Evolutionary conservation across 2,113 vertebrate species (phyloP).

Genomic region (Vidua chalybeata): DNA sequence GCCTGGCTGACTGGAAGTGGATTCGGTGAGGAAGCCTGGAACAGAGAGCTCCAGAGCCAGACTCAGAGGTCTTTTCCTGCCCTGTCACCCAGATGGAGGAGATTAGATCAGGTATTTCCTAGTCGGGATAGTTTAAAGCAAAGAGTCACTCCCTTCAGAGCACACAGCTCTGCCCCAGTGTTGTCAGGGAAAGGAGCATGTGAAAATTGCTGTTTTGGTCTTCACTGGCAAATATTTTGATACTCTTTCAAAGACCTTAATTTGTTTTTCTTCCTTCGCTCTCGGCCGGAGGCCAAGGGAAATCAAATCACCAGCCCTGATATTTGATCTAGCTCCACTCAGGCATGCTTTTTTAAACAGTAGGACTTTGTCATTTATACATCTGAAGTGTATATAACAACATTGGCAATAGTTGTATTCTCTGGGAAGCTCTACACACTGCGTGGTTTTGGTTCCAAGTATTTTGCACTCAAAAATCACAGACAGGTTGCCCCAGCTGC

Average conservation of each 20-base stretch:
- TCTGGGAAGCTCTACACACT: neutral
- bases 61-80: neutral
- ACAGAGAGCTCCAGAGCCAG: neutral
- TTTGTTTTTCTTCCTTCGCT: constrained; percentile 33
- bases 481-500: constrained; percentile 30
- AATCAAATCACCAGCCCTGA: constrained; percentile 8
- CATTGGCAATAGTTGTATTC: neutral
- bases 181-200: neutral
- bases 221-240: constrained; percentile 15
- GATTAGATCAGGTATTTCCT: neutral
- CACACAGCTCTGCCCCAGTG: neutral
- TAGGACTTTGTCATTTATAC: neutral
- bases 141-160: neutral
- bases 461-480: neutral
- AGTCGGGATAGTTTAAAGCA: neutral
- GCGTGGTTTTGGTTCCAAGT: neutral
- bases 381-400: neutral
- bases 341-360: neutral
- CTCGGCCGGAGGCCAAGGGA: constrained; percentile 9
- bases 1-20: neutral
- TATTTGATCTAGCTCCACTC: constrained; percentile 22
- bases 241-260: constrained; percentile 24
- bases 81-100: neutral
- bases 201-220: constrained; percentile 23
- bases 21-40: neutral